Evolutionary conservation across 1,140 invertebrate genomes (phyloP).

Genomic region (Plutomurus gul): DNA sequence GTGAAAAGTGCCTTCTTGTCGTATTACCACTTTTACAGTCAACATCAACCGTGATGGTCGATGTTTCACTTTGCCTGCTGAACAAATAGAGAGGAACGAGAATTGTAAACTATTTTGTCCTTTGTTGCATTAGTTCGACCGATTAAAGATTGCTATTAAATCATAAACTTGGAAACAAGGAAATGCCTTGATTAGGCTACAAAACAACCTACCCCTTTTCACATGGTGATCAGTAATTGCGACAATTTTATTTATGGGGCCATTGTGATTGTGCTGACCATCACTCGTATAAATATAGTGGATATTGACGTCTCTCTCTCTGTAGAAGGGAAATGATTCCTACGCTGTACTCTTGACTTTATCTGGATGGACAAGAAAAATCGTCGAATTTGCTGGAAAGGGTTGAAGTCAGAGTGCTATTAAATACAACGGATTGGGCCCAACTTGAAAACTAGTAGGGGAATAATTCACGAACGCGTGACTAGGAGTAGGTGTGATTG

Average conservation of each 20-base stretch:
- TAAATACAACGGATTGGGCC: too few relatives aligned
- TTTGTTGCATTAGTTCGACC: neutral
- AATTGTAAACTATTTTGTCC: too few relatives aligned
- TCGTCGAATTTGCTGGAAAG: neutral
- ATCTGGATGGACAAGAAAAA: neutral
- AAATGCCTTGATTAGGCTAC: neutral
- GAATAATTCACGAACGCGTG: neutral
- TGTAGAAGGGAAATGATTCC: neutral
- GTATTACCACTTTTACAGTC: too few relatives aligned
- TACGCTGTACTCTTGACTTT: neutral
- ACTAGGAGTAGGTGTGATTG: conserved; percentile 11
- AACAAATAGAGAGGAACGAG: too few relatives aligned
- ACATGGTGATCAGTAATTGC: neutral
- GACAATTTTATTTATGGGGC: too few relatives aligned
- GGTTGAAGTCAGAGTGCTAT: neutral
- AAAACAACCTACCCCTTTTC: neutral
- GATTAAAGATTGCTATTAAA: neutral
- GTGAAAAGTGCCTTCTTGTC: too few relatives aligned
- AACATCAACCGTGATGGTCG: too few relatives aligned
- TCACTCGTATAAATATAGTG: too few relatives aligned
- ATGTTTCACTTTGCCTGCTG: too few relatives aligned
- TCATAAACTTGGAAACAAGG: neutral
- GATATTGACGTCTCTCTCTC: too few relatives aligned
- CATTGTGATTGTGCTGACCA: too few relatives aligned
- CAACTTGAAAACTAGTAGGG: too few relatives aligned